Conservation (phyloP, 2,888 invertebrate species). For the Ornithoptera alexandrae region DNA sequence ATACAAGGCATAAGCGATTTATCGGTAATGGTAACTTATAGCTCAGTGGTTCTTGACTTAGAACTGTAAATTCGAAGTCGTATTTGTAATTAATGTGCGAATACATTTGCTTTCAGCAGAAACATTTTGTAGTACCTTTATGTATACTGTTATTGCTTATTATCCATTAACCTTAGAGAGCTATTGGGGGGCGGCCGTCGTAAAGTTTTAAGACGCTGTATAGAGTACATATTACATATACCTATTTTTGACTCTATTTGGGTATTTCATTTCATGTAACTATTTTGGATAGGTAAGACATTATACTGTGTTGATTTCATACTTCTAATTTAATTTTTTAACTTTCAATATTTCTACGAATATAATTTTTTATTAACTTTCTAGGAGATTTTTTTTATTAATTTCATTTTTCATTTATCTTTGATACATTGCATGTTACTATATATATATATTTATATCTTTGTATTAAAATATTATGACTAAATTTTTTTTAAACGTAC, state of each 20-base stretch:
- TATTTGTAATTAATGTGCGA: neutral
- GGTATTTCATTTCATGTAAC: neutral
- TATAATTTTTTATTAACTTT: too few species aligned
- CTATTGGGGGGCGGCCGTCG: slow-evolving; percentile 4
- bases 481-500: too few species aligned
- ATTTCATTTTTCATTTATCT: too few species aligned
- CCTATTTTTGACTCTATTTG: neutral
- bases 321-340: too few species aligned
- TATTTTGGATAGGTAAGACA: too few species aligned
- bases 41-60: neutral
- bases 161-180: slow-evolving; percentile 10
- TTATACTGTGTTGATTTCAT: too few species aligned
- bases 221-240: neutral
- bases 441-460: too few species aligned
- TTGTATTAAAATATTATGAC: too few species aligned
- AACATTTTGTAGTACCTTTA: slow-evolving; percentile 12
- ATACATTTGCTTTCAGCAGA: neutral
- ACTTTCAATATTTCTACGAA: too few species aligned
- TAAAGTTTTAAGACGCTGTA: slow-evolving; percentile 13
- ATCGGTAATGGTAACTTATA: neutral
- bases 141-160: slow-evolving; percentile 20
- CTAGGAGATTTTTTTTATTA: too few species aligned
- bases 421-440: too few species aligned
- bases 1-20: neutral
- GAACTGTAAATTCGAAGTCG: neutral